phyloP scores from a whole-genome alignment of 2,113 vertebrate genomes.

The Cnemophilus loriae region DNA sequence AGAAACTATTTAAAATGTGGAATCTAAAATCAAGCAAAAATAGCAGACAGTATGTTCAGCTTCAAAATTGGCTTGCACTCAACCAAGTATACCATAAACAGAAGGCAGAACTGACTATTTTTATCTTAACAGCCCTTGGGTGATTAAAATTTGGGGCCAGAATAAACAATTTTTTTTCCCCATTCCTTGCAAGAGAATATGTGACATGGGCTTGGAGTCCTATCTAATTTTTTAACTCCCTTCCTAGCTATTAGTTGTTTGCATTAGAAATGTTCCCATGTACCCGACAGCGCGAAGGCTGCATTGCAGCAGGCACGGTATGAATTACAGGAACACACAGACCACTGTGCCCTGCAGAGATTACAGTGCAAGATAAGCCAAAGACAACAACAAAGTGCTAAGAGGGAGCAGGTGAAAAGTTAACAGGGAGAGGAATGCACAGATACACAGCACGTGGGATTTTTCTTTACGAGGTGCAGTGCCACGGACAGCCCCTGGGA shows the following conservation, averaged over 20 bases:
- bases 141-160: conserved; percentile 79
- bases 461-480: not conserved
- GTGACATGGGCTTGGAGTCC: conserved; percentile 69
- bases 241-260: conserved; percentile 56
- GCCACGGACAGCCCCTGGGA: accelerated
- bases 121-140: conserved; percentile 77
- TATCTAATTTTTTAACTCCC: conserved; percentile 67
- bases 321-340: conserved; percentile 23
- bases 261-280: conserved; percentile 50
- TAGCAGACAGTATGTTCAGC: conserved; percentile 80
- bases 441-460: not conserved
- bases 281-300: not conserved
- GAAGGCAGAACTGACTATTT: conserved; percentile 78
- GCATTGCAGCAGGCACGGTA: not conserved
- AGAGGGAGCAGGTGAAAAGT: conserved; percentile 39
- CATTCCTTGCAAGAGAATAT: conserved; percentile 73
- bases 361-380: conserved; percentile 3
- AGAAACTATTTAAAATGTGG: conserved; percentile 79
- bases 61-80: conserved; percentile 75
- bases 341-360: conserved; percentile 26
- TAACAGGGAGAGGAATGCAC: not conserved
- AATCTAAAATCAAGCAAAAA: conserved; percentile 82
- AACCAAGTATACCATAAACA: conserved; percentile 80
- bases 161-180: conserved; percentile 77
- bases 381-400: conserved; percentile 52